Evolutionary conservation across 2,888 invertebrate species (phyloP).

Genomic region (Melitaea athalia): DNA sequence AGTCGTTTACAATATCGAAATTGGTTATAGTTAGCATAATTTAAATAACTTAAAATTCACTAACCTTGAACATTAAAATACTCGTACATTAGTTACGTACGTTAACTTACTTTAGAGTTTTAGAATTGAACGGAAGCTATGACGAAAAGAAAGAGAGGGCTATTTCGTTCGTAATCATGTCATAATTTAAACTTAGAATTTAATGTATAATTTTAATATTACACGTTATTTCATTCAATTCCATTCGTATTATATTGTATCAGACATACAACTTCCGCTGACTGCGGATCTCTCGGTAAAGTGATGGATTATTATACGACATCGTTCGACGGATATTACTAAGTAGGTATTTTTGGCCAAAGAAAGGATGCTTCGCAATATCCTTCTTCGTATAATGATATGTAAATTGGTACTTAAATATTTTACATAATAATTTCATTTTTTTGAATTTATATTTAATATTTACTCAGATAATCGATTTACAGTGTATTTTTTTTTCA

Average conservation of each 20-base stretch:
- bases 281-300: conserved; percentile 14
- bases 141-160: conserved; percentile 17
- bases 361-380: conserved; percentile 2
- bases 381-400: conserved; percentile 4
- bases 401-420: conserved; percentile 6
- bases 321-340: conserved; percentile 12
- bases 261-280: conserved; percentile 28
- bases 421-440: neutral
- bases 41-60: too few relatives aligned
- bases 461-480: neutral
- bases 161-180: conserved; percentile 24
- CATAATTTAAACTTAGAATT: conserved; percentile 41
- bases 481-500: neutral
- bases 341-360: conserved; percentile 2
- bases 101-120: neutral
- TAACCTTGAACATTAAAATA: too few relatives aligned
- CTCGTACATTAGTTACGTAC: too few relatives aligned
- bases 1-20: too few relatives aligned
- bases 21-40: too few relatives aligned
- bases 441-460: too few relatives aligned
- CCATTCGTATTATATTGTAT: conserved; percentile 63
- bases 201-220: conserved; percentile 39
- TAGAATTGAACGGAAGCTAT: neutral
- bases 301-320: conserved; percentile 23
- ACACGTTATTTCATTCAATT: conserved; percentile 53